Evolutionary conservation across 2,797 vertebrate genomes (phyloP).

Genomic region (Enteromius treurensis): DNA sequence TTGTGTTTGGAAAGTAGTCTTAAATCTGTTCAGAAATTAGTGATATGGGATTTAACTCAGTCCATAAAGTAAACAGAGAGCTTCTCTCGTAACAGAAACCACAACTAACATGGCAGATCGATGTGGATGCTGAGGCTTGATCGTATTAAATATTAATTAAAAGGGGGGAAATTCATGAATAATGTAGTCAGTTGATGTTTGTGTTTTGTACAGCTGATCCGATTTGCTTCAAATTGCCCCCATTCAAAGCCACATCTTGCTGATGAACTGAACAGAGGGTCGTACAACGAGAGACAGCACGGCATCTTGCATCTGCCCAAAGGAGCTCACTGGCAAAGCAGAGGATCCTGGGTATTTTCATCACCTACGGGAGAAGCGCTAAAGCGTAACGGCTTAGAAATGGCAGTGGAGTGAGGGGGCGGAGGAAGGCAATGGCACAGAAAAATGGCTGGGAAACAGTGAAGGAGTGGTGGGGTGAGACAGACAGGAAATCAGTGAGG

Average conservation of each 20-base stretch:
- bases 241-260: conserved; percentile 23
- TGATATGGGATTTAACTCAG: conserved; percentile 21
- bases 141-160: conserved; percentile 77
- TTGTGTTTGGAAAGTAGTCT: background rate
- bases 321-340: conserved; percentile 14
- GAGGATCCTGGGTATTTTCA: conserved; percentile 40
- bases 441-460: conserved; percentile 60
- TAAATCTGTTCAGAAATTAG: conserved; percentile 11
- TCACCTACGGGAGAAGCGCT: conserved; percentile 15
- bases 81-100: conserved; percentile 54
- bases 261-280: conserved; percentile 21
- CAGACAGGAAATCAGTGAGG: conserved; percentile 24
- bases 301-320: conserved; percentile 4
- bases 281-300: background rate
- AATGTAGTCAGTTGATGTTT: conserved; percentile 67
- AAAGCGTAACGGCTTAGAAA: conserved; percentile 47
- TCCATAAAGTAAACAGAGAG: conserved; percentile 11
- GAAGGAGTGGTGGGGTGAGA: conserved; percentile 43
- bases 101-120: conserved; percentile 59
- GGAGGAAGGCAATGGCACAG: conserved; percentile 47
- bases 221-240: conserved; percentile 36
- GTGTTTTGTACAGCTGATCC: conserved; percentile 56
- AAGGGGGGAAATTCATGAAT: conserved; percentile 63
- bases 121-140: conserved; percentile 67
- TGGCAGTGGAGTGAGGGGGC: conserved; percentile 32